Evolutionary conservation across 2,888 invertebrate genomes (phyloP).

Genomic region (Spilarctia lutea): DNA sequence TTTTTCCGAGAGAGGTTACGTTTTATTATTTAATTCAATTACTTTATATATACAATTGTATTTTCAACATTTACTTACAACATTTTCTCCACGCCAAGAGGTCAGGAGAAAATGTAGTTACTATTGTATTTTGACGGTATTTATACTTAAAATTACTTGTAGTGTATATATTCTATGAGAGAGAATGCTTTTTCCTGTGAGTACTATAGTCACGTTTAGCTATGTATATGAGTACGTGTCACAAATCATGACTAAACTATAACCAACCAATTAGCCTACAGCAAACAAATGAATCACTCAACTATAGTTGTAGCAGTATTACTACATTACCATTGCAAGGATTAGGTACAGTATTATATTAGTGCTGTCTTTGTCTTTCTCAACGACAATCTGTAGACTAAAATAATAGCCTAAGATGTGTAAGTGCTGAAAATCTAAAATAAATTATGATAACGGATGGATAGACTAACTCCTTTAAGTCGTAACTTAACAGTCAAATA

Average conservation of each 20-base stretch:
- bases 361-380: not conserved
- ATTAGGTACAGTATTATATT: not conserved
- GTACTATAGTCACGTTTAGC: not conserved
- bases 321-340: not conserved
- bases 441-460: not conserved
- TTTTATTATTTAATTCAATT: too few species aligned
- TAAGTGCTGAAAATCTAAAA: not conserved
- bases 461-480: slow-evolving; percentile 10
- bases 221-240: not conserved
- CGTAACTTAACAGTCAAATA: too few species aligned
- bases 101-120: not conserved
- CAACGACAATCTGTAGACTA: not conserved
- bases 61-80: too few species aligned
- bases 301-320: not conserved
- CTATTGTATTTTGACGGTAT: not conserved
- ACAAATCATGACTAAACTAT: not conserved
- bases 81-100: too few species aligned
- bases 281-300: not conserved
- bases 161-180: not conserved
- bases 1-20: too few species aligned
- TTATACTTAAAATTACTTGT: not conserved
- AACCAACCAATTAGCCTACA: not conserved
- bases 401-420: not conserved
- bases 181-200: not conserved
- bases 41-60: too few species aligned